Conservation (phyloP, 2,113 vertebrate species). For the Chloroceryle aenea region DNA sequence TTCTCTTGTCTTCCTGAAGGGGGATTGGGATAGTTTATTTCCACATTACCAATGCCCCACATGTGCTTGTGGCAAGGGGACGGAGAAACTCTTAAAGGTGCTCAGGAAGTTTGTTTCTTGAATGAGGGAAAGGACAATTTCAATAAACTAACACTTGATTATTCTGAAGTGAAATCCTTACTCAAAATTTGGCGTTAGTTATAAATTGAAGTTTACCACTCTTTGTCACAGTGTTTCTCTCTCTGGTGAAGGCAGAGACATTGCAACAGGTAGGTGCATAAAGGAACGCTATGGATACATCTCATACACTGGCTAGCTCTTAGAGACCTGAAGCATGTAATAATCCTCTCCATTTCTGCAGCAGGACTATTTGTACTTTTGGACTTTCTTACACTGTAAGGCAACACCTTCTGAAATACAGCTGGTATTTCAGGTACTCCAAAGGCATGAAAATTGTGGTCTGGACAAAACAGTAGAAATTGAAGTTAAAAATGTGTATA, state of each 20-base stretch:
- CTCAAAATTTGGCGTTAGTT: neutral
- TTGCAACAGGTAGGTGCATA: neutral
- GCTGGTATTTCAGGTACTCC: neutral
- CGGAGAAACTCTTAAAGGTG: neutral
- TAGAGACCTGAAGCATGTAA: neutral
- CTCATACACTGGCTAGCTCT: neutral
- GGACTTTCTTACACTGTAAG: neutral
- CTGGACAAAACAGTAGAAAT: neutral
- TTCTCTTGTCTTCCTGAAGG: neutral
- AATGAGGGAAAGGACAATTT: neutral
- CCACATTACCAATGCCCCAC: neutral
- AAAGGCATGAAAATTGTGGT: neutral
- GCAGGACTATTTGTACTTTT: neutral
- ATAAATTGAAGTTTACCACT: neutral
- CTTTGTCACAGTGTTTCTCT: neutral
- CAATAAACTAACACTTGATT: neutral
- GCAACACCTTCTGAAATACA: neutral
- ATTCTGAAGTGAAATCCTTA: neutral
- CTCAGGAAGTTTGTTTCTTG: neutral
- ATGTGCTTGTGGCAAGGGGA: neutral
- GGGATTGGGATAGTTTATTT: neutral
- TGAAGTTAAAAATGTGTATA: neutral
- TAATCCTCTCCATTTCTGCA: neutral
- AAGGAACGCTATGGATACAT: neutral
- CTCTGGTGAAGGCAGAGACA: neutral